Base-by-base conservation (phyloP, 2,113 vertebrate genomes). In the Chaetura pelagica region DNA sequence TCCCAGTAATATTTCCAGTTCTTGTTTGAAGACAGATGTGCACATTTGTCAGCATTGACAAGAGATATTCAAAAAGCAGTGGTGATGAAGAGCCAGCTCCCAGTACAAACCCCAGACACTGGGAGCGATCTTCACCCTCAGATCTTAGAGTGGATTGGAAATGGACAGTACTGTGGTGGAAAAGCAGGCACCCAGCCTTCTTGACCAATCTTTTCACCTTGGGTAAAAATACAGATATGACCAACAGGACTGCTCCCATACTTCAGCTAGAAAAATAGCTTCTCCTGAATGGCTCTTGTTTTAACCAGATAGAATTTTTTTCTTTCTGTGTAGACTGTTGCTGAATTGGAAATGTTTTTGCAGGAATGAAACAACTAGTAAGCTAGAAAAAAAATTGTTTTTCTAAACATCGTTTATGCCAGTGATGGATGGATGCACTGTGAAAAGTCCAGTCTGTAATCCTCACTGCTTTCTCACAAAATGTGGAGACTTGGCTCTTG, bases 1-100 rank as follows among this genome's bases (percentile, higher is more conserved):
- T 97, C 84, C 84, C 49, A 61, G 90, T 89, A 89, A 95, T 96
- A 97, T 96, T 97, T 96, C 93, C 95, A 93, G 92, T 94, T 94
- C 89, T 87, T 89, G 69, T 95, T 38, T 72, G 89, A 83, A 93
- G 84, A 63, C 29, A 96, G 75, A n/a, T 35, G 77, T 73, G 52
- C 59, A 49, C 74, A 26, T 88, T 90, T 82, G 93, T 92, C 92
- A 79, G 46, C 4, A 1, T 32, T 87, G 73, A 94, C 62, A 92
- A 74, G 24, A 89, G 92, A 42, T 84, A 78, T 27, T 89, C 90
- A 64, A 35, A 90, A 90, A 71, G 46, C 49, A 74, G 38, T 35
- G 68, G 32, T 59, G 78, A 46, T 76, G 81, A 83, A 69, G 74
- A 94, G 12, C n/a, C n/a, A 42, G 15, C 0, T 4, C 92, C 83